Base-by-base conservation (phyloP, 2,888 invertebrate genomes). In the Dione juno region DNA sequence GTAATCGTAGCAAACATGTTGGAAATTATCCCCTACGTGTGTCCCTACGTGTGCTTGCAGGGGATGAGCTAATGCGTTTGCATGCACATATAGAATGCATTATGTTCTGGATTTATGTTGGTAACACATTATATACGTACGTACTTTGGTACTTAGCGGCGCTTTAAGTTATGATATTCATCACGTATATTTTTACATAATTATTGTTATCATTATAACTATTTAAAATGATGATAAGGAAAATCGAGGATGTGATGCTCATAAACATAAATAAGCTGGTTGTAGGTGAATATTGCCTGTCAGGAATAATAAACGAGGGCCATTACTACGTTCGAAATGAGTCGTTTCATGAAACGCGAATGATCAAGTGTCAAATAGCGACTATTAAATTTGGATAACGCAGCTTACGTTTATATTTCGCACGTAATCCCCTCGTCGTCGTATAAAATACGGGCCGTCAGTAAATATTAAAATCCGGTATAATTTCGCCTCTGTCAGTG, bases 391-490 rank as follows among this genome's bases (percentile, higher is more conserved):
- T 84, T 82, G 84, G 84, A 88, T 71, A 77, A 74, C 75, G 76
- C 75, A 78, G 77, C 75, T 77, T 77, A 77, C 77, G 75, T 83
- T 86, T 85, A 86, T 85, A 86, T 88, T 88, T 88, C 80, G 82
- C 87, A 83, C 85, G 84, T 90, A 89, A 89, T 89, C 88, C 86
- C 82, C 81, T 80, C 79, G 82, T 84, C 79, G 82, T 84, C 85
- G 83, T 85, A 87, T 88, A 88, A 91, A 89, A 89, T 90, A 90
- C 85, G 87, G 79, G 82, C 81, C 82, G 85, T 87, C 87, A 84
- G 89, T 89, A 88, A 90, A 91, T 87, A 91, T 90, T 89, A 88
- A 87, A 88, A 82, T 85, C 80, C 74, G 84, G 83, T 84, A 86
- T 88, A 88, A 90, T 89, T 89, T 85, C 79, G 82, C 84, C 75